Conservation (phyloP, 2,888 invertebrate genomes). For the Odontothrips loti region DNA sequence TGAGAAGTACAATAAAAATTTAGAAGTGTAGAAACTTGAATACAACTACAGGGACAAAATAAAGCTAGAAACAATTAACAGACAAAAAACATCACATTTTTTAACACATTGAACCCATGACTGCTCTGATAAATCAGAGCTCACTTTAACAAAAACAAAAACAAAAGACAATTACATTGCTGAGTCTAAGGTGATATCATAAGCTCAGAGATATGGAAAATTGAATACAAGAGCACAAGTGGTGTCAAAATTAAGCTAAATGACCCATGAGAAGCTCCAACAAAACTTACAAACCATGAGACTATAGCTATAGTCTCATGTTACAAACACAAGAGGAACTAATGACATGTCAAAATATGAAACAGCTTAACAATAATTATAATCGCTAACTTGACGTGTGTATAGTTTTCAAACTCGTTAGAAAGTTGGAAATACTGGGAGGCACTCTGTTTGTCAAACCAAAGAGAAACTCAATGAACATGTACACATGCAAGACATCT, state of each 20-base stretch:
- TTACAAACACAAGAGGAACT: no score
- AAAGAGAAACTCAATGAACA: neutral
- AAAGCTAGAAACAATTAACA: no score
- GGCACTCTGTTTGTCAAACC: neutral
- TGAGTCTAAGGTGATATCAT: neutral
- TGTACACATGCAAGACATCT: neutral
- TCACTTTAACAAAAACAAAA: neutral
- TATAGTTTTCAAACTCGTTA: no score
- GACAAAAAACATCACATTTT: neutral
- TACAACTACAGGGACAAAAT: no score
- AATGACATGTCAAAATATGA: neutral
- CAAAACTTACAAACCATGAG: no score
- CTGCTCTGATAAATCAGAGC: neutral
- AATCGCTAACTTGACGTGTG: neutral
- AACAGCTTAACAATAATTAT: neutral
- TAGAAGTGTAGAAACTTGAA: no score
- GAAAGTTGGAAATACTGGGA: neutral
- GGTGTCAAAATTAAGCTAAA: no score
- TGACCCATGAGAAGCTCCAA: no score
- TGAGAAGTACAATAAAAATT: no score
- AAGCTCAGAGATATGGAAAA: neutral
- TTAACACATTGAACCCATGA: no score
- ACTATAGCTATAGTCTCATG: no score
- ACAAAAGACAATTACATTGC: neutral
- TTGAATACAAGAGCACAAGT: neutral